These are phyloP conservation scores for Anas acuta DNA, from an alignment of 2,797 vertebrate genomes.

Conservation along the genomic window DNA sequence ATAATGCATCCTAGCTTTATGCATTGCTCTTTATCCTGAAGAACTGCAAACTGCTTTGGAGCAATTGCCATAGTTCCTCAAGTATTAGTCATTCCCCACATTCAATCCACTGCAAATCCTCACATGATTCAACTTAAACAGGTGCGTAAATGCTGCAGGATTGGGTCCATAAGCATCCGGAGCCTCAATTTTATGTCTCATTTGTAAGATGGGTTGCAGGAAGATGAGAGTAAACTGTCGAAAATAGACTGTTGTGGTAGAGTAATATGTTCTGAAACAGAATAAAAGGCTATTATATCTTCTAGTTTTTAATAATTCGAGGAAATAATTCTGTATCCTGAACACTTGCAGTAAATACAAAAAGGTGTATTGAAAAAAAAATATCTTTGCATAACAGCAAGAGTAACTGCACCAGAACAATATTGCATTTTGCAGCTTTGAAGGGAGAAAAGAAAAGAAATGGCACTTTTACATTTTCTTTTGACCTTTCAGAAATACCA, in stretches of 20 bases:
- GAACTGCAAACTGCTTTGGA: conserved; percentile 12
- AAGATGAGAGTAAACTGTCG: conserved; percentile 59
- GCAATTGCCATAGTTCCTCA: neutral
- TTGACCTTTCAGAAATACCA: conserved; percentile 74
- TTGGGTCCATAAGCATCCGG: conserved; percentile 41
- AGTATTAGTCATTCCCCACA: conserved; percentile 2
- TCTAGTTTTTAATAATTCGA: conserved; percentile 53
- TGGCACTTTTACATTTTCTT: conserved; percentile 70
- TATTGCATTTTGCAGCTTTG: conserved; percentile 38
- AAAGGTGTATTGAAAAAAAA: conserved; percentile 39
- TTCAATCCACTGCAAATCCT: neutral
- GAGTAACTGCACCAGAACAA: conserved; percentile 44
- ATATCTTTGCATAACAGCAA: conserved; percentile 20
- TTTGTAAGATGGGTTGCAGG: conserved; percentile 67
- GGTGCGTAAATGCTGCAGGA: conserved; percentile 57
- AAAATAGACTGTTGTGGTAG: conserved; percentile 56
- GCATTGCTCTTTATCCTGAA: neutral
- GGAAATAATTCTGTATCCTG: conserved; percentile 55
- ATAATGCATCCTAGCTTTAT: neutral
- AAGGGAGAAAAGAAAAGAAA: conserved; percentile 51
- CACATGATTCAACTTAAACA: conserved; percentile 58
- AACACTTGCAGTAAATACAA: conserved; percentile 69
- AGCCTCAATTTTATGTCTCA: conserved; percentile 68
- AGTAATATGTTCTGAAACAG: conserved; percentile 38
- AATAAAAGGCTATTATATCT: conserved; percentile 65